Percentiles rank a stretch among this genome's conserved stretches.
Conservation (phyloP, 2,113 vertebrate species). For the Anas platyrhynchos region DNA sequence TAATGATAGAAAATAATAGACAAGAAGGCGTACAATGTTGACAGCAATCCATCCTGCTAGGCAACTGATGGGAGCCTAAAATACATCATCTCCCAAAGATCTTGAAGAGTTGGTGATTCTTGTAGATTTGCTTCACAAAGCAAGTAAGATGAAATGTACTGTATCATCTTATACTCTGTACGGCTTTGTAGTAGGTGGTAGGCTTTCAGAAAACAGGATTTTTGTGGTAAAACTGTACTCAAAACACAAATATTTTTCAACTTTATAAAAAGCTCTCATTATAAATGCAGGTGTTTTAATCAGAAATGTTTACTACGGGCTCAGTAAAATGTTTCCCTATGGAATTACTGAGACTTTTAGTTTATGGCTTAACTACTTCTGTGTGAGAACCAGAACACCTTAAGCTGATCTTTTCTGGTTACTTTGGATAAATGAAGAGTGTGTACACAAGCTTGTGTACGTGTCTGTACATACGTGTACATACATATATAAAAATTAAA, state of each 20-base stretch:
- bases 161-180: no score
- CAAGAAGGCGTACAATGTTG: background rate
- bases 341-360: background rate
- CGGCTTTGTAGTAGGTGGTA: background rate
- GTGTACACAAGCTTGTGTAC: background rate
- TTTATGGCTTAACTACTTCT: background rate
- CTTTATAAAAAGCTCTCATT: background rate
- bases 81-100: background rate
- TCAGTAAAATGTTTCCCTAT: background rate
- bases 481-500: background rate
- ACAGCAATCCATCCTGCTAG: background rate
- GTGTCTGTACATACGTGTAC: background rate
- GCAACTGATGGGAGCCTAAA: no score
- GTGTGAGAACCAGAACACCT: background rate
- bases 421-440: background rate
- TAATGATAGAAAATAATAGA: background rate
- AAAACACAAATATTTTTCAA: background rate
- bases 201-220: background rate
- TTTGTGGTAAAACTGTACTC: background rate
- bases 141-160: background rate
- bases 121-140: background rate
- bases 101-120: background rate
- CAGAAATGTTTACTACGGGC: background rate
- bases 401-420: background rate
- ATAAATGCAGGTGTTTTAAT: background rate